Conservation (phyloP, 2,113 vertebrate genomes). For the Epinephelus fuscoguttatus region DNA sequence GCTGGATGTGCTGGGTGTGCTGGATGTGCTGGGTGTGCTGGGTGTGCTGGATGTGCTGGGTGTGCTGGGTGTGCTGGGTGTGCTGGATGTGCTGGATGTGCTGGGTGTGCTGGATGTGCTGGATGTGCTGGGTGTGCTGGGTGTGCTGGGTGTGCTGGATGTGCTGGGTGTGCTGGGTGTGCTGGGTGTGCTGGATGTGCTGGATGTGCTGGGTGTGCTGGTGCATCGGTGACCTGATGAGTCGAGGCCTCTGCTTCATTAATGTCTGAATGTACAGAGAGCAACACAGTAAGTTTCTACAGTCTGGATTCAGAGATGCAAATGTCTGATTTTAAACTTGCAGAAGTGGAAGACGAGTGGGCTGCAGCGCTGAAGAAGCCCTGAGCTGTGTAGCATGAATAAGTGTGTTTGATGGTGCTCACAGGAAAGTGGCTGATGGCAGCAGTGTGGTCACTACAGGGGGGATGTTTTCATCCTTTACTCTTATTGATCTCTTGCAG, state of each 20-base stretch:
- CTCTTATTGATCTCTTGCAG: background rate
- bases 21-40: too few species aligned
- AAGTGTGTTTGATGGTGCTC: slow-evolving; percentile 50
- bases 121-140: too few species aligned
- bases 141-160: too few species aligned
- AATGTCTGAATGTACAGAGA: background rate
- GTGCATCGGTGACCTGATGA: background rate
- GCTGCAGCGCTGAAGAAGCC: slow-evolving; percentile 27
- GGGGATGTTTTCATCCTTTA: slow-evolving; percentile 30
- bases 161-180: too few species aligned
- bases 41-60: too few species aligned
- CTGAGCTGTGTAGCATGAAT: slow-evolving; percentile 44
- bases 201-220: background rate
- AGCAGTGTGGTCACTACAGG: slow-evolving; percentile 12
- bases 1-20: too few species aligned
- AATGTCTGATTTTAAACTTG: slow-evolving; percentile 18
- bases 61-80: too few species aligned
- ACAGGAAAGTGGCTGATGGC: slow-evolving; percentile 32
- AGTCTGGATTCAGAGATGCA: slow-evolving; percentile 3
- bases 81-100: too few species aligned
- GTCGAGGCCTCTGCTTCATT: slow-evolving; percentile 4
- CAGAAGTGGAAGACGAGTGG: background rate
- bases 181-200: too few species aligned
- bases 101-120: too few species aligned
- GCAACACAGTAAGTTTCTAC: background rate